Conservation (phyloP, 2,113 vertebrate species). For the Alosa alosa region DNA sequence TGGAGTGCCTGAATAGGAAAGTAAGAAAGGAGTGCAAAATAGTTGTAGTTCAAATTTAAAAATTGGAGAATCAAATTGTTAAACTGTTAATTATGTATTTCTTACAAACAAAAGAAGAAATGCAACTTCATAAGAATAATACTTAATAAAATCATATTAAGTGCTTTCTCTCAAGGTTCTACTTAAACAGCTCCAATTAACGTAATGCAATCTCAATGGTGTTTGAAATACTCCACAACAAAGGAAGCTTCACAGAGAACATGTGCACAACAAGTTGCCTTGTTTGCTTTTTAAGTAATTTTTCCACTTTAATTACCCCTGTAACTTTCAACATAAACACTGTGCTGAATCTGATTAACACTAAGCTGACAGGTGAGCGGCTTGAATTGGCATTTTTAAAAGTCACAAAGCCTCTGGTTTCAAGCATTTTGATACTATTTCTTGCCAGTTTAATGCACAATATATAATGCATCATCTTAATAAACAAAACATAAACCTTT, state of each 20-base stretch:
- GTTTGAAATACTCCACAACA: background rate
- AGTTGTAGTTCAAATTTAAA: background rate
- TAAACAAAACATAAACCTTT: too few relatives aligned
- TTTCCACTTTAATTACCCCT: background rate
- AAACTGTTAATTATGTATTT: too few relatives aligned
- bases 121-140: background rate
- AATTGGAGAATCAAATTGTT: too few relatives aligned
- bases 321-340: background rate
- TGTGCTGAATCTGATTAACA: background rate
- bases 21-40: background rate
- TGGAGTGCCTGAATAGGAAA: background rate
- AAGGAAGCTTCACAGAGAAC: background rate
- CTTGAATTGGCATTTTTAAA: background rate
- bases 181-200: background rate
- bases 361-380: background rate
- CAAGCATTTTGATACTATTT: too few relatives aligned
- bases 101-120: background rate
- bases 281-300: background rate
- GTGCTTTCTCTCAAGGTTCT: background rate
- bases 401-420: too few relatives aligned
- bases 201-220: background rate
- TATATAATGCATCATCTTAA: too few relatives aligned
- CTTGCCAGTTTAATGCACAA: too few relatives aligned
- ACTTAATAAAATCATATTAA: background rate
- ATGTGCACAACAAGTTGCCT: too few relatives aligned